Evolutionary conservation across 1,140 invertebrate species (phyloP), one percentile per base, ranked within the genome.

Genomic region (Bactericera cockerelli): DNA sequence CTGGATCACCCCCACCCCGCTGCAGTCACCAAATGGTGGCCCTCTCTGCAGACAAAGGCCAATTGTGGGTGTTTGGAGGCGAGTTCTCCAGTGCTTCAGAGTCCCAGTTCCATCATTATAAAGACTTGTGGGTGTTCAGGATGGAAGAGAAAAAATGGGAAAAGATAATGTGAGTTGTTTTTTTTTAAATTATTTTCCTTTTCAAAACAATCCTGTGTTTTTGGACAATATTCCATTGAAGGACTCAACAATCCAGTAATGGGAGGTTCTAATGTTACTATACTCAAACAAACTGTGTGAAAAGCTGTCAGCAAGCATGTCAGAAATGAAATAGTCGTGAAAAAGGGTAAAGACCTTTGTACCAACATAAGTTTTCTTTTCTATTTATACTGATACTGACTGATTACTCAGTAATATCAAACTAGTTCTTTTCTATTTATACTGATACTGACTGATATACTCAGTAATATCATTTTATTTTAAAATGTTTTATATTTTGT

Each of bases 81-180:
- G 93, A 97, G 76, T 95, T 88, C 74, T 83, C 87, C 1, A 93
- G 86, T 71, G 84, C 86, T 1, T 84, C 85, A 0, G 88, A 94
- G 67, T 84, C 86, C 26, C 92, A 95, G 70, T 96, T 94, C 71
- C 86, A 93, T 71, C 93, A 97, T 70, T 96, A 93, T 68, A 84
- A 83, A 71, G 92, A 97, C 70, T 74, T 97, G 0, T 96, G 92
- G 91, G 79, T 89, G 19, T 90, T 82, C 68, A 81, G 86, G 68
- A 70, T 87, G 4, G 77, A 78, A 53, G 79, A 81, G 0, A 89
- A 86, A 65, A 82, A 83, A 70, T 97, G 93, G 93, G 83, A 93
- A 65, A 92, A 93, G 76, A 79, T 93, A 59, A 73, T 67, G 81
- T 82, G 69, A 69, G 69, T 70, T n/a, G n/a, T n/a, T n/a, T n/a